phyloP scores from a whole-genome alignment of 2,113 vertebrate species.

The Pelmatolapia mariae region DNA sequence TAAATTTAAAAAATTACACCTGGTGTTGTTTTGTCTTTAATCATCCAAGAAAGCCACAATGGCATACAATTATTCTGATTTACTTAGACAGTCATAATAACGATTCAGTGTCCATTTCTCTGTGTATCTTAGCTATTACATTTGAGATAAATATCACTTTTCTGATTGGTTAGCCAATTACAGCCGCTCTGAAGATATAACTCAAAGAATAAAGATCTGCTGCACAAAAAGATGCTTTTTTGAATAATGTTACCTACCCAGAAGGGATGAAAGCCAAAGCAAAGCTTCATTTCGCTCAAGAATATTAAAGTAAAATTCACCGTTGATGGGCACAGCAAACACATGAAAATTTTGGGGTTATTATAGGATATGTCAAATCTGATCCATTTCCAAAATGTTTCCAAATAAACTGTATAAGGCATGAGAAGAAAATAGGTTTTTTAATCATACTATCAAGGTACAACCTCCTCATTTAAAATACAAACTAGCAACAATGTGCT shows the following conservation, averaged over 20 bases:
- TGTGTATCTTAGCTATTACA: not conserved
- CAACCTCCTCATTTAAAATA: not conserved
- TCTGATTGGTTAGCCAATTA: not conserved
- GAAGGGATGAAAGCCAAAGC: not conserved
- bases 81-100: not conserved
- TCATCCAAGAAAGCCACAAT: not conserved
- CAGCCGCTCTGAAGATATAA: not conserved
- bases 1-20: not conserved
- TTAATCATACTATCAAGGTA: not conserved
- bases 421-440: rapidly evolving
- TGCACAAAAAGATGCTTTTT: not conserved
- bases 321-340: not conserved
- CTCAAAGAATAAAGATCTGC: not conserved
- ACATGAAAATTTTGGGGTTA: not conserved
- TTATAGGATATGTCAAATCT: not conserved
- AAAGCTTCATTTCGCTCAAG: not conserved
- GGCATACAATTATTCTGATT: not conserved
- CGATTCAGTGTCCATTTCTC: not conserved
- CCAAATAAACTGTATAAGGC: rapidly evolving
- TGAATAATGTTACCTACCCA: not conserved
- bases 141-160: not conserved
- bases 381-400: not conserved
- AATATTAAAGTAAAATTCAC: not conserved
- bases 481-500: not conserved
- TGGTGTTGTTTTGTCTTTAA: not conserved